Percentiles rank a stretch among this genome's conserved stretches.
Evolutionary conservation across 2,797 vertebrate species (phyloP).

Genomic region (Cercopithecus hamlyni): DNA sequence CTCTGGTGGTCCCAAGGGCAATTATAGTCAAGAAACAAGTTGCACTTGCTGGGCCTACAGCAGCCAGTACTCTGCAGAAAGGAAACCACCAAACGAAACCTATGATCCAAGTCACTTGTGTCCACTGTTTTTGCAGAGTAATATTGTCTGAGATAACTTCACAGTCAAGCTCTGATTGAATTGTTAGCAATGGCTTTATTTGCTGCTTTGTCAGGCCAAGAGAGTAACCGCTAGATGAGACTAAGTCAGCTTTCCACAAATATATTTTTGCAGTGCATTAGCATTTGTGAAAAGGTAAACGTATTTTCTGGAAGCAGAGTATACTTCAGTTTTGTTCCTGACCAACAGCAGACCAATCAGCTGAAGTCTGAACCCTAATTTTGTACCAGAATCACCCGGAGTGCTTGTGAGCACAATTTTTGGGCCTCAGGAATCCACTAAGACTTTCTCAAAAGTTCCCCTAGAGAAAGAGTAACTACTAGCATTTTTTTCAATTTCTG

Average conservation of each 20-base stretch:
- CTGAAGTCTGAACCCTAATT: neutral
- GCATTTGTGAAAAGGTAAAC: neutral
- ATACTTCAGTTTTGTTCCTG: neutral
- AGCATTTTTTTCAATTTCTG: neutral
- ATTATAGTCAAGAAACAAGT: neutral
- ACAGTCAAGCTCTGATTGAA: neutral
- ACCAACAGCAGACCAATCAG: neutral
- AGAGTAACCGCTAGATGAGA: neutral
- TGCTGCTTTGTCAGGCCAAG: neutral
- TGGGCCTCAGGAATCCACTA: neutral
- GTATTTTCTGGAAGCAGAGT: neutral
- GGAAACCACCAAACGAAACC: neutral
- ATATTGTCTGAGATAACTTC: neutral
- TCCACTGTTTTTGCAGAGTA: constrained; percentile 4
- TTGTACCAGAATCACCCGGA: neutral
- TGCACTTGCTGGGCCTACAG: neutral
- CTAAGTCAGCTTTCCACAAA: neutral
- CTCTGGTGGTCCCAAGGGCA: neutral
- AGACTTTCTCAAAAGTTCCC: neutral
- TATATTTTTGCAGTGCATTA: neutral
- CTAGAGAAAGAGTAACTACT: neutral
- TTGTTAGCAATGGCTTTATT: neutral
- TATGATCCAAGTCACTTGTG: neutral
- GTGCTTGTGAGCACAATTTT: neutral
- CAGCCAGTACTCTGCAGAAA: neutral